Percentiles rank a stretch among this genome's conserved stretches.
phyloP scores from a whole-genome alignment of 2,888 invertebrate genomes.

The Drosophila putrida region DNA sequence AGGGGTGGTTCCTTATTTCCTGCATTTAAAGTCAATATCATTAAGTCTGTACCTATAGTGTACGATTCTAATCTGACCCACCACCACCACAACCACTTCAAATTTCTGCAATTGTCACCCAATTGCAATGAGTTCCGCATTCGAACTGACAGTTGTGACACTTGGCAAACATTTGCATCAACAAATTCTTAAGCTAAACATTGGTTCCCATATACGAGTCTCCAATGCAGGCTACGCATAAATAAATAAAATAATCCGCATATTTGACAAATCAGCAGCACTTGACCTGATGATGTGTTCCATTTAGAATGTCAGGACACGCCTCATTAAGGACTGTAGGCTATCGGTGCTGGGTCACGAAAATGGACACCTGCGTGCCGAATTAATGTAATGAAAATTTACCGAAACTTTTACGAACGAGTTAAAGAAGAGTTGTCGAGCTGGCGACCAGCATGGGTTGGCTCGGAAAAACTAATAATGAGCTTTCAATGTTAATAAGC shows the following conservation, averaged over 20 bases:
- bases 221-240: slow-evolving; percentile 19
- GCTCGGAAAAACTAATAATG: slow-evolving; percentile 73
- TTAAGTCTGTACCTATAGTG: slow-evolving; percentile 70
- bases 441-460: slow-evolving; percentile 22
- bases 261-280: slow-evolving; percentile 64
- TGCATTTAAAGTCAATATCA: slow-evolving; percentile 77
- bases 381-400: slow-evolving; percentile 76
- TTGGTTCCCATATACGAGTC: slow-evolving; percentile 8
- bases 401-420: slow-evolving; percentile 74
- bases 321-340: slow-evolving; percentile 58
- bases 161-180: slow-evolving; percentile 69
- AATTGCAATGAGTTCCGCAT: slow-evolving; percentile 37
- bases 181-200: slow-evolving; percentile 76
- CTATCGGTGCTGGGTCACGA: slow-evolving; percentile 20
- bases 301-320: slow-evolving; percentile 32
- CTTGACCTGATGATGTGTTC: slow-evolving; percentile 44
- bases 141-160: slow-evolving; percentile 41
- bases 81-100: slow-evolving; percentile 59
- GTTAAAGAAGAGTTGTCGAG: slow-evolving; percentile 55
- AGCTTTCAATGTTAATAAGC: slow-evolving; percentile 83
- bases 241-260: slow-evolving; percentile 67
- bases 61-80: slow-evolving; percentile 21
- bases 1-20: slow-evolving; percentile 65
- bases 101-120: slow-evolving; percentile 69
- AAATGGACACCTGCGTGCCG: slow-evolving; percentile 68